These are phyloP conservation scores for Girardinichthys multiradiatus DNA, from an alignment of 2,113 vertebrate species.

Conservation along the genomic window DNA sequence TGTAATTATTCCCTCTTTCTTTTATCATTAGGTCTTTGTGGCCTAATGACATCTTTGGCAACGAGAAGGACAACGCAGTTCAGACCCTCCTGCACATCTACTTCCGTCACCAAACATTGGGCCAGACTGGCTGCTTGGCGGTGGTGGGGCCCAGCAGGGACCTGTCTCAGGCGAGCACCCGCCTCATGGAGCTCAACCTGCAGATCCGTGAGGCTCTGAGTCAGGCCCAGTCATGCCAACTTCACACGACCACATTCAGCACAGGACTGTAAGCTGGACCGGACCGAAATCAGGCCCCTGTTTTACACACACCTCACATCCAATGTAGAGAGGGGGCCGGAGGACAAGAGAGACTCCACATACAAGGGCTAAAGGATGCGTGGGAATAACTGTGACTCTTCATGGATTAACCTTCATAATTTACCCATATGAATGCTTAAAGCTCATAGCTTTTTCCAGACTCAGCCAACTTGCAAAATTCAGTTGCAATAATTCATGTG, in stretches of 20 bases:
- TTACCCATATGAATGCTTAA: conserved; percentile 69
- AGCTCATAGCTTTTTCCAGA: conserved; percentile 68
- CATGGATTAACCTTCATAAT: conserved; percentile 58
- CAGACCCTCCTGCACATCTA: conserved; percentile 95
- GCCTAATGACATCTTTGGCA: conserved; percentile 97
- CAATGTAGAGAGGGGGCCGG: conserved; percentile 42
- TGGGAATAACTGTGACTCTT: conserved; percentile 74
- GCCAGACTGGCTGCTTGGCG: conserved; percentile 93
- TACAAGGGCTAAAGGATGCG: conserved; percentile 83
- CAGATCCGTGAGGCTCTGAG: conserved; percentile 94
- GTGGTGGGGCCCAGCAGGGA: conserved; percentile 93
- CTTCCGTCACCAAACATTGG: conserved; percentile 96
- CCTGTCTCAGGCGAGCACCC: conserved; percentile 90
- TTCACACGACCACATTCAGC: conserved; percentile 76
- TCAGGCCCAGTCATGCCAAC: conserved; percentile 84
- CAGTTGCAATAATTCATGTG: conserved; percentile 76
- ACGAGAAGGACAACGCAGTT: conserved; percentile 88
- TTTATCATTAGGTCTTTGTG: conserved; percentile 85
- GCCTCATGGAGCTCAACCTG: conserved; percentile 97
- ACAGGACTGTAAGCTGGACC: conserved; percentile 87
- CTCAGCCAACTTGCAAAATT: conserved; percentile 72
- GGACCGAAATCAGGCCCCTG: conserved; percentile 29
- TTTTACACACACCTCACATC: conserved; percentile 45
- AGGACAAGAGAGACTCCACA: conserved; percentile 66
- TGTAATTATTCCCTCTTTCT: neutral